Percentiles rank a stretch among this genome's conserved stretches.
phyloP scores from a whole-genome alignment of 2,888 invertebrate genomes.

The Anthoptus insignis region DNA sequence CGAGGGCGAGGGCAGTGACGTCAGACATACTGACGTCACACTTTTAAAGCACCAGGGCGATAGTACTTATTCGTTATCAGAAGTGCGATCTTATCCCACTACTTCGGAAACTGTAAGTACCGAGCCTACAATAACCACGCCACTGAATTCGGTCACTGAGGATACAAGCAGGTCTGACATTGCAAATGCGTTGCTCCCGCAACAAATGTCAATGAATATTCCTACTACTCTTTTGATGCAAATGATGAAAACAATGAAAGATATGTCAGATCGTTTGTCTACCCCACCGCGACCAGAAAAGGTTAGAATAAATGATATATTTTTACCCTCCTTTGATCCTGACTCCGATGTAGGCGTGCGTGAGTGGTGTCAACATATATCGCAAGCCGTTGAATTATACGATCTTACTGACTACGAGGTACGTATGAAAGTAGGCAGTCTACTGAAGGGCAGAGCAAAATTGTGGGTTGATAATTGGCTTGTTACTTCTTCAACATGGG shows the following conservation, averaged over 20 bases:
- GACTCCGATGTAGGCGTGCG: slow-evolving; percentile 41
- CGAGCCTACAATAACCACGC: too few species aligned
- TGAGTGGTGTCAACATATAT: slow-evolving; percentile 40
- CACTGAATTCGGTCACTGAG: too few species aligned
- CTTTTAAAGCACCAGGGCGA: too few species aligned
- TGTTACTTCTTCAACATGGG: slow-evolving; percentile 50
- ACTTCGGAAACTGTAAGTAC: neutral
- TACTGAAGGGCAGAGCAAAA: slow-evolving; percentile 53
- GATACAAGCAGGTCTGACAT: too few species aligned
- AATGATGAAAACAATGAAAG: slow-evolving; percentile 38
- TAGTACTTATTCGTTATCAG: neutral
- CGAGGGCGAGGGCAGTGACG: too few species aligned
- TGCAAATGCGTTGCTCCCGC: too few species aligned
- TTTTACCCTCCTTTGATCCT: slow-evolving; percentile 44
- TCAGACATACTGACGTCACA: too few species aligned
- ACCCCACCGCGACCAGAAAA: too few species aligned
- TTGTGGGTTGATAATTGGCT: slow-evolving; percentile 54
- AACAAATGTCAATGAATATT: too few species aligned
- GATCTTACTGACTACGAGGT: slow-evolving; percentile 45
- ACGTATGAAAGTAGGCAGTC: slow-evolving; percentile 51
- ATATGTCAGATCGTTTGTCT: slow-evolving; percentile 31
- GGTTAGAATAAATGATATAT: too few species aligned
- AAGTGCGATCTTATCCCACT: neutral
- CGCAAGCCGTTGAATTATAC: slow-evolving; percentile 21
- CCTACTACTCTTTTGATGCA: too few species aligned